Percentiles rank a stretch among this genome's conserved stretches.
These are phyloP conservation scores for Montifringilla adamsi DNA, from an alignment of 2,113 vertebrate species.

Conservation along the genomic window DNA sequence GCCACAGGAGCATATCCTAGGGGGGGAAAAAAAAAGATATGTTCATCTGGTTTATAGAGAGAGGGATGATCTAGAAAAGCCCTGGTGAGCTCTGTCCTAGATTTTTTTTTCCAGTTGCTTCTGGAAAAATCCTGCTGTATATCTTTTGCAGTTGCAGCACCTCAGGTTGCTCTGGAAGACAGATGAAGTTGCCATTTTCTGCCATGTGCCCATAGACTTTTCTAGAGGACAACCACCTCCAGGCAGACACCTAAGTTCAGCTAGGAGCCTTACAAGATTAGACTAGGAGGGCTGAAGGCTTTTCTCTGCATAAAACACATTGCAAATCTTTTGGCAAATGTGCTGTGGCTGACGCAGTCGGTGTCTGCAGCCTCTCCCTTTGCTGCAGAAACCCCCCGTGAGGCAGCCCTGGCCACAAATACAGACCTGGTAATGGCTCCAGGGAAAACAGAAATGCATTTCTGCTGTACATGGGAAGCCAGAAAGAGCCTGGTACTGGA, in stretches of 20 bases:
- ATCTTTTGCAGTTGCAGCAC: neutral
- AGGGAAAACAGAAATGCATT: neutral
- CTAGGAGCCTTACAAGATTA: neutral
- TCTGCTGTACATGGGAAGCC: neutral
- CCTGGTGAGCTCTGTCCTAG: neutral
- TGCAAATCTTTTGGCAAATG: neutral
- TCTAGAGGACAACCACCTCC: neutral
- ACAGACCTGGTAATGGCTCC: neutral
- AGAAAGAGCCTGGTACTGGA: neutral
- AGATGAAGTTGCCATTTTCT: neutral
- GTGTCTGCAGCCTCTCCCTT: neutral
- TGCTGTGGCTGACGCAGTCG: rapidly evolving
- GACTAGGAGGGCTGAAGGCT: neutral
- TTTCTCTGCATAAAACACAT: neutral
- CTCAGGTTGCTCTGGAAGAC: neutral
- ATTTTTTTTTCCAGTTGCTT: neutral
- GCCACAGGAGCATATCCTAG: neutral
- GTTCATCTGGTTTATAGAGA: neutral
- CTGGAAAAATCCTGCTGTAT: neutral
- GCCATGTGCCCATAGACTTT: rapidly evolving
- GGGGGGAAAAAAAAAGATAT: neutral
- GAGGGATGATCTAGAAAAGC: neutral
- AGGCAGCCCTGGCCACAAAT: neutral
- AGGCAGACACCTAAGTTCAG: neutral
- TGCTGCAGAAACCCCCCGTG: neutral